Percentiles rank a stretch among this genome's conserved stretches.
These are phyloP conservation scores for Brachypterus glaber DNA, from an alignment of 2,888 invertebrate species.

Conservation along the genomic window DNA sequence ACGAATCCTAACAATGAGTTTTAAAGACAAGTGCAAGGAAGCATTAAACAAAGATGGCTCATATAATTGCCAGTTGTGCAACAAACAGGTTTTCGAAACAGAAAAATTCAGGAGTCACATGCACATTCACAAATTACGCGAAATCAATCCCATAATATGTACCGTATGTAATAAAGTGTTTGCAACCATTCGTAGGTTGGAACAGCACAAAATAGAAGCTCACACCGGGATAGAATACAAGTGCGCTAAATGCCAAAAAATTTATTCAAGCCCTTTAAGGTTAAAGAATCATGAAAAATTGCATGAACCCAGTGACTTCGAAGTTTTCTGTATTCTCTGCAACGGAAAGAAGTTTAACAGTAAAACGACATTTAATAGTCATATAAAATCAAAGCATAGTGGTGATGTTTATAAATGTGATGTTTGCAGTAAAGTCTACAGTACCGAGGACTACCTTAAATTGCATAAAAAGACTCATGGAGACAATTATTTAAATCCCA, in stretches of 20 bases:
- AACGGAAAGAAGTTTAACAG: not conserved
- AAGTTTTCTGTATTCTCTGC: constrained; percentile 39
- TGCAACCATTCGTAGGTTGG: too few species aligned
- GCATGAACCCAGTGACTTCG: constrained; percentile 45
- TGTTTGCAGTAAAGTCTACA: constrained; percentile 9
- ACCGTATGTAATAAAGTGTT: too few species aligned
- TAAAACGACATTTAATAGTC: not conserved
- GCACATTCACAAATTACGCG: too few species aligned
- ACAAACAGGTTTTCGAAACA: too few species aligned
- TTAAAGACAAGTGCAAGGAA: too few species aligned
- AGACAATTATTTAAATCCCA: not conserved
- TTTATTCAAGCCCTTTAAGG: constrained; percentile 36
- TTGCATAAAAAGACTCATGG: not conserved
- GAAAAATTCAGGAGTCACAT: too few species aligned
- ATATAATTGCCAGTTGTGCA: too few species aligned
- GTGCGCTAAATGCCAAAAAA: constrained; percentile 35
- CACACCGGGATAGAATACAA: too few species aligned
- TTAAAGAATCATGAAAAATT: constrained; percentile 44
- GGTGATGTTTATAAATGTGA: constrained; percentile 2
- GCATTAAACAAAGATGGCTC: too few species aligned
- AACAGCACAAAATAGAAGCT: too few species aligned
- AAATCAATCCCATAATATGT: too few species aligned
- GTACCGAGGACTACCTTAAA: constrained; percentile 6
- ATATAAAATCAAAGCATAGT: not conserved
- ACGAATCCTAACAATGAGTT: too few species aligned